phyloP scores from a whole-genome alignment of 2,888 invertebrate genomes.

The Cephus runcator region DNA sequence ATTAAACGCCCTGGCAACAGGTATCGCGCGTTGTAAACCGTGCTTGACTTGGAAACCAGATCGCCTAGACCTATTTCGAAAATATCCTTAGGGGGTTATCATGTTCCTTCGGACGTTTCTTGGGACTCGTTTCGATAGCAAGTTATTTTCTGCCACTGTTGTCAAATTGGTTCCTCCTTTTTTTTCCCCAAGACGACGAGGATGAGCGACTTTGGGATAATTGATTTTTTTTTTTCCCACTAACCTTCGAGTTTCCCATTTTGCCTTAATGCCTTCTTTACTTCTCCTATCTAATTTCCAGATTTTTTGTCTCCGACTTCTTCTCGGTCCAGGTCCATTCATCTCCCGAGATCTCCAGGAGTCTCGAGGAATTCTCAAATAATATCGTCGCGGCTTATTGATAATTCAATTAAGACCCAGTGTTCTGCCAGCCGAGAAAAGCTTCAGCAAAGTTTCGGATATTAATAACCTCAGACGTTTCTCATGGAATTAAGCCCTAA shows the following conservation, averaged over 20 bases:
- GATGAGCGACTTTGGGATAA: neutral
- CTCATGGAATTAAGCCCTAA: no score
- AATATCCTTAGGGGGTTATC: neutral
- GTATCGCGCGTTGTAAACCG: neutral
- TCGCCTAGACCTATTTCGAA: neutral
- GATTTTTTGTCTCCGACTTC: neutral
- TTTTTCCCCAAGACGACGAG: neutral
- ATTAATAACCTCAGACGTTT: no score
- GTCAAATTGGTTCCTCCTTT: neutral
- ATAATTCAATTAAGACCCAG: no score
- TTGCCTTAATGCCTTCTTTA: neutral
- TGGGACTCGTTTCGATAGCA: neutral
- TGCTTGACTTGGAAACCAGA: neutral
- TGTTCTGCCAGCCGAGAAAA: no score
- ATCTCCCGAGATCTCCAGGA: no score
- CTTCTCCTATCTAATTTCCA: neutral
- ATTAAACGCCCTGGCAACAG: neutral
- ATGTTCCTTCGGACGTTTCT: neutral
- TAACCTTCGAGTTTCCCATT: neutral
- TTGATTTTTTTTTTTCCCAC: neutral
- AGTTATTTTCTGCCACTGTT: neutral
- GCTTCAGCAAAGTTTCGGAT: no score
- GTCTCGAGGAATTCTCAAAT: no score
- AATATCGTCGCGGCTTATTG: no score
- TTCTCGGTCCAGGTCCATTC: neutral